These are phyloP conservation scores for Brachyptera risi DNA, from an alignment of 2,888 invertebrate species.

Conservation along the genomic window DNA sequence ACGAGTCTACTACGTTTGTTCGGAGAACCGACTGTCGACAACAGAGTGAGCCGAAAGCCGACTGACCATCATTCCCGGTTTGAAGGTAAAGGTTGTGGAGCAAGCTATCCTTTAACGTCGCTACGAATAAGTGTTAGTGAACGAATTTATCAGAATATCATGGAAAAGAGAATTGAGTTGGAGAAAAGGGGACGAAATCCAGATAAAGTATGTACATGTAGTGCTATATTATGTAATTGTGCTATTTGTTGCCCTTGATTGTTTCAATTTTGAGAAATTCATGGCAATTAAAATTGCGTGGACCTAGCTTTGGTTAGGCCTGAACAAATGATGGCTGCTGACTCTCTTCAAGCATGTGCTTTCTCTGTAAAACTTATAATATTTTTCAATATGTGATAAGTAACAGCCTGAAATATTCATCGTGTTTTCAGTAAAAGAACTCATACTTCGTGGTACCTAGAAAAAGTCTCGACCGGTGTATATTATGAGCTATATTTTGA, in stretches of 20 bases:
- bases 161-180: conserved; percentile 94
- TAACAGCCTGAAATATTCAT: no score
- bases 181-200: conserved; percentile 90
- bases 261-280: neutral
- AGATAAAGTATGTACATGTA: conserved; percentile 68
- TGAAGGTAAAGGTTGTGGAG: conserved; percentile 43
- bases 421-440: no score
- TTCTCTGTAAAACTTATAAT: neutral
- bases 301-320: neutral
- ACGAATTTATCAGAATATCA: conserved; percentile 43
- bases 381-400: no score
- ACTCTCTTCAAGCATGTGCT: conserved; percentile 15
- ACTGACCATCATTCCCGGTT: conserved; percentile 45
- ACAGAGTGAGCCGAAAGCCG: conserved; percentile 38
- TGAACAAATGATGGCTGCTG: neutral
- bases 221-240: neutral
- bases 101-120: conserved; percentile 36
- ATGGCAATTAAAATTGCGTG: conserved; percentile 5
- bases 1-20: conserved; percentile 35
- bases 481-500: no score
- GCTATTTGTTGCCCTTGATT: neutral
- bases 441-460: no score
- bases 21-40: conserved; percentile 37
- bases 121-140: conserved; percentile 29
- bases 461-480: no score